phyloP scores from a whole-genome alignment of 2,113 vertebrate genomes.

The Nesospiza acunhae region DNA sequence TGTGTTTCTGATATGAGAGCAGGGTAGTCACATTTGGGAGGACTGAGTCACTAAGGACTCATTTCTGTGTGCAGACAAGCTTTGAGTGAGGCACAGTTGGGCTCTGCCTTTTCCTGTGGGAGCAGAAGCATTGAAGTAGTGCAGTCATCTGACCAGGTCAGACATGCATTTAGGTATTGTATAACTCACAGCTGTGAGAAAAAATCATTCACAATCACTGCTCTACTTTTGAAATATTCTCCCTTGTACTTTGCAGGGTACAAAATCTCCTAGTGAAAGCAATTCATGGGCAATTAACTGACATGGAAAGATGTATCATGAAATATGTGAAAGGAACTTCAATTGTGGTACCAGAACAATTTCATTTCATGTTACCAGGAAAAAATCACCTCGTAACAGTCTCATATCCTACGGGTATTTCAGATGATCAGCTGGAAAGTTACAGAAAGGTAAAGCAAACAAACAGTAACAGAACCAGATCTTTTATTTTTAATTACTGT shows the following conservation, averaged over 20 bases:
- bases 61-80: not conserved
- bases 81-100: not conserved
- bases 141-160: not conserved
- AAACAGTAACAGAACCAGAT: not conserved
- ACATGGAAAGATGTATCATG: conserved; percentile 89
- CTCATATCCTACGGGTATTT: conserved; percentile 85
- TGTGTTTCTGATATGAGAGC: not conserved
- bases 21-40: not conserved
- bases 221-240: not conserved
- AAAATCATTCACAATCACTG: not conserved
- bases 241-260: conserved; percentile 71
- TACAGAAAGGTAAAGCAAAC: conserved; percentile 80
- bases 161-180: not conserved
- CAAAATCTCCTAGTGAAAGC: conserved; percentile 80
- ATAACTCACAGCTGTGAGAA: not conserved
- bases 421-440: conserved; percentile 83
- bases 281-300: conserved; percentile 82
- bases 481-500: not conserved
- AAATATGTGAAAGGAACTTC: conserved; percentile 83
- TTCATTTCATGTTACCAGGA: conserved; percentile 90
- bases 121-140: not conserved
- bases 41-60: not conserved
- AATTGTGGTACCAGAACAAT: conserved; percentile 84
- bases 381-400: conserved; percentile 80
- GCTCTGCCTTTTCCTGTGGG: not conserved